Conservation (phyloP, 2,888 invertebrate genomes). For the Cataglyphis rosenhaueri region DNA sequence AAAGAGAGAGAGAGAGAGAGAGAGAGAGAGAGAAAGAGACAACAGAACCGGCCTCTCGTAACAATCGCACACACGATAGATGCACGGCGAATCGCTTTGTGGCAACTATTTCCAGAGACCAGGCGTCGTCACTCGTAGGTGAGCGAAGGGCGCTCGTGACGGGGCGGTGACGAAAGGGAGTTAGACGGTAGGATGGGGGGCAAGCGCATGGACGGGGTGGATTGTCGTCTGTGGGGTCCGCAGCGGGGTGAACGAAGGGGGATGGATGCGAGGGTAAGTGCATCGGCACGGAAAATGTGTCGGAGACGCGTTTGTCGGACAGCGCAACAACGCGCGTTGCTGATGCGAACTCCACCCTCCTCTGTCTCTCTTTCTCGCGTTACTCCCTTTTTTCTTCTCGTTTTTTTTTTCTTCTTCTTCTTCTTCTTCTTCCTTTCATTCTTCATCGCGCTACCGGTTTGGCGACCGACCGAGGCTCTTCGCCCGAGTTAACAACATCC, state of each 20-base stretch:
- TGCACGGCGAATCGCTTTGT: conserved; percentile 68
- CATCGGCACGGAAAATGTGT: conserved; percentile 74
- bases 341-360: neutral
- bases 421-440: neutral
- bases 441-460: neutral
- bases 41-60: conserved; percentile 9
- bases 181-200: neutral
- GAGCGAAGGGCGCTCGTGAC: conserved; percentile 29
- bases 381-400: neutral
- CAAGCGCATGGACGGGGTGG: conserved; percentile 36
- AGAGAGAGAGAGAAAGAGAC: conserved; percentile 47
- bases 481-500: neutral
- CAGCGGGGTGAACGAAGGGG: conserved; percentile 49
- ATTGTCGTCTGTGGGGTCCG: conserved; percentile 55
- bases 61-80: conserved; percentile 60
- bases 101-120: conserved; percentile 71
- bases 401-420: neutral
- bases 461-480: neutral
- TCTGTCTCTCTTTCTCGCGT: neutral
- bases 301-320: conserved; percentile 48
- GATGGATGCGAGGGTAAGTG: conserved; percentile 60
- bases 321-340: conserved; percentile 41
- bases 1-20: conserved; percentile 40
- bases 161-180: conserved; percentile 25
- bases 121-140: conserved; percentile 42